Base-by-base conservation (phyloP, 2,113 vertebrate genomes). In the Motacilla tschutschensis region DNA sequence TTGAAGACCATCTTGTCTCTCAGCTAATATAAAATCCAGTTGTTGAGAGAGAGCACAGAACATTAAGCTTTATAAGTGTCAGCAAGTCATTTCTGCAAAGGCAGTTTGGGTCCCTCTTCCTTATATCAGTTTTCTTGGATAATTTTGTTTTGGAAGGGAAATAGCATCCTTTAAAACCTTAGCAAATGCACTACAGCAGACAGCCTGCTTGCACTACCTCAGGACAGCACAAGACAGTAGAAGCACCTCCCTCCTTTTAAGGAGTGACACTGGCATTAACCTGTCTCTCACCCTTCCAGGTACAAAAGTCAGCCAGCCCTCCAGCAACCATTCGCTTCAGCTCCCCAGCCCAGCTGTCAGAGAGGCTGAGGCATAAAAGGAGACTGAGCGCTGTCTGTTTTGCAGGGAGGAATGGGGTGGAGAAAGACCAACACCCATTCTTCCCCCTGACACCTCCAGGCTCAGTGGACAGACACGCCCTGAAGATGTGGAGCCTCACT, bases 401-500 rank as follows among this genome's bases (percentile, higher is more conserved):
- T 41, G 24, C 14, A 29, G 70, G 31, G 10, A 77, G 17, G 6
- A 17, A 50, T 5, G 10, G 6, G 16, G 3, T 0, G 0, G 22
- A 74, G 14, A 33, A 78, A 46, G 16, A 75, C 12, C 7, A 11
- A 29, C 40, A 35, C 29, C 20, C 58, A 11, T n/a, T 38, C 3
- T 25, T 35, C 3, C 19, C 26, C 38, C 17, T 2, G 1, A 51
- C 1, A 6, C 35, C 17, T 83, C 57, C 47, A 62, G 55, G 41
- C 55, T 11, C 3, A 0, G 31, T 2, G 2, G 35, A 58, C 25
- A 25, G n/a, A 35, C 0, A 0, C 3, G 1, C 15, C 28, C 20
- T 35, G 31, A 48, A 58, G 58, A 63, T 12, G 24, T 2, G 6
- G 41, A n/a, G 16, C 36, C 55, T n/a, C 20, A 16, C 17, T 5